phyloP scores from a whole-genome alignment of 2,797 vertebrate genomes.

The Premnoplex brunnescens region DNA sequence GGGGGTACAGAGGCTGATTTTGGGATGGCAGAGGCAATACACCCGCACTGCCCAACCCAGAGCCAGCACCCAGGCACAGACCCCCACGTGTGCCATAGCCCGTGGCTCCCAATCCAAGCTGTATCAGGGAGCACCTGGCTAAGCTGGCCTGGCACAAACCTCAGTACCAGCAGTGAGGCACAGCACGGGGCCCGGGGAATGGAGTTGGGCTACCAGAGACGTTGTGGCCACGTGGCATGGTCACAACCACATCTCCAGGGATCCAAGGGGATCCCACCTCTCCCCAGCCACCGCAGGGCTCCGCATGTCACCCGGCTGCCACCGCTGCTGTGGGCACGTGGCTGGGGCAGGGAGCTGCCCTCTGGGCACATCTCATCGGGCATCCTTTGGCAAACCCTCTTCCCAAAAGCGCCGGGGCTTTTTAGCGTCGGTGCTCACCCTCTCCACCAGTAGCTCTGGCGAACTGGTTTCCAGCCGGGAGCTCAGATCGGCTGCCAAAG shows the following conservation, averaged over 20 bases:
- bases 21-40: neutral
- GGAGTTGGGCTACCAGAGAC: neutral
- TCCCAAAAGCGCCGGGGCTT: neutral
- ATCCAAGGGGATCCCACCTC: neutral
- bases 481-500: constrained; percentile 49
- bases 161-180: accelerated
- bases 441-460: constrained; percentile 7
- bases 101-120: accelerated
- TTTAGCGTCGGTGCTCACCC: neutral
- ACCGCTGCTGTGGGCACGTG: neutral
- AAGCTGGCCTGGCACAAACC: neutral
- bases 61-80: accelerated
- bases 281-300: accelerated
- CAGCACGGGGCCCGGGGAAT: accelerated
- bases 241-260: neutral
- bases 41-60: accelerated
- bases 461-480: constrained; percentile 40
- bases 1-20: neutral
- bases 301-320: neutral
- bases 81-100: accelerated
- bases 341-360: neutral
- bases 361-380: neutral
- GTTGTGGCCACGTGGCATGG: neutral
- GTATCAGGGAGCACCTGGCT: accelerated
- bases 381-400: neutral